phyloP scores from a whole-genome alignment of 2,888 invertebrate genomes.

The Drosophila atripex region DNA sequence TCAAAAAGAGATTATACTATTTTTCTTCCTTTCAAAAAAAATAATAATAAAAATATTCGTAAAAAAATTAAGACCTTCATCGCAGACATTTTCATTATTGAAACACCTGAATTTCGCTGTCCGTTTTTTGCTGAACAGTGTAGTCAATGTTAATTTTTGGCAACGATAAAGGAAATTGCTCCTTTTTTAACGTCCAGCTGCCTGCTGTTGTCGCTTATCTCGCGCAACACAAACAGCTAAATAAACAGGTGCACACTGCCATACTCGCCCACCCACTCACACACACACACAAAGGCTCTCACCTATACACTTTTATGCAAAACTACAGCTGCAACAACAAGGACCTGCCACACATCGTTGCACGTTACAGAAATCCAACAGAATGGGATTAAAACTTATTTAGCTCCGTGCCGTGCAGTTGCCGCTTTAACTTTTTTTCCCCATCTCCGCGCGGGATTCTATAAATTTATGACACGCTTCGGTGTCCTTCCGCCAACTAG shows the following conservation, averaged over 20 bases:
- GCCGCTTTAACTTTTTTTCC: conserved; percentile 22
- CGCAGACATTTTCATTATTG: not conserved
- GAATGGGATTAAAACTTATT: conserved; percentile 74
- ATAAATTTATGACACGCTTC: conserved; percentile 56
- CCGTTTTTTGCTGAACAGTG: conserved; percentile 32
- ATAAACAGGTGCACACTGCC: conserved; percentile 38
- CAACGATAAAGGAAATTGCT: conserved; percentile 18
- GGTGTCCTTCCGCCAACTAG: conserved; percentile 17
- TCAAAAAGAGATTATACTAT: no score
- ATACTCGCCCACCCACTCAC: conserved; percentile 6
- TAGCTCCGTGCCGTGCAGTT: conserved; percentile 43
- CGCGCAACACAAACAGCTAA: conserved; percentile 44
- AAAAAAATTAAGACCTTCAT: not conserved
- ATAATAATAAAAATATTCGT: not conserved
- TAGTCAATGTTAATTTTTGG: conserved; percentile 36
- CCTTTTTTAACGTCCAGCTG: conserved; percentile 32
- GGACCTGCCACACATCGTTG: conserved; percentile 35
- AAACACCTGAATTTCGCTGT: not conserved
- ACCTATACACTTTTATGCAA: conserved; percentile 15
- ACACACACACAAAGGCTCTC: not conserved
- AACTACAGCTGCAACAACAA: conserved; percentile 31
- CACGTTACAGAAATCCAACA: conserved; percentile 54
- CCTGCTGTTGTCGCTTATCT: conserved; percentile 50
- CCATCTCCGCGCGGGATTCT: conserved; percentile 38
- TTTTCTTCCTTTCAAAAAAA: no score